Evolutionary conservation across 2,113 vertebrate species (phyloP).

Genomic region (Sinocyclocheilus anophthalmus): DNA sequence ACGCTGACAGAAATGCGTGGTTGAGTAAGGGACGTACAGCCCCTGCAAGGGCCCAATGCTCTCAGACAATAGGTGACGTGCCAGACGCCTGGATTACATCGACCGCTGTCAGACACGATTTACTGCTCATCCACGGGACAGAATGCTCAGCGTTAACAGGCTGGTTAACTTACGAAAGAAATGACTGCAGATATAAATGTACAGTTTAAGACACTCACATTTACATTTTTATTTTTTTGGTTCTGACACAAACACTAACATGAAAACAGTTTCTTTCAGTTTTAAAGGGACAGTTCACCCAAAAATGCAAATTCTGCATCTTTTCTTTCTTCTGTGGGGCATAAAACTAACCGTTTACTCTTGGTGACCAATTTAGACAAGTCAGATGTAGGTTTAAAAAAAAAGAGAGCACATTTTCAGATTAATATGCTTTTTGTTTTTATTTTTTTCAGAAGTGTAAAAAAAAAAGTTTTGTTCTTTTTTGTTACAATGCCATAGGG

Average conservation of each 20-base stretch:
- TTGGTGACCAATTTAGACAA: neutral
- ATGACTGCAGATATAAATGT: neutral
- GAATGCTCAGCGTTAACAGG: neutral
- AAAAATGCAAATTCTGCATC: too few relatives aligned
- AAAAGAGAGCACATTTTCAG: neutral
- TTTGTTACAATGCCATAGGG: constrained; percentile 41
- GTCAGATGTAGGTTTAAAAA: neutral
- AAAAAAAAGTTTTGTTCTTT: constrained; percentile 8
- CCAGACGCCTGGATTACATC: constrained; percentile 45
- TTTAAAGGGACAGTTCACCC: too few relatives aligned
- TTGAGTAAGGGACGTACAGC: neutral
- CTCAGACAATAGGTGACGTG: constrained; percentile 29
- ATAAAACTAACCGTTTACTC: neutral
- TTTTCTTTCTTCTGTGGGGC: too few relatives aligned
- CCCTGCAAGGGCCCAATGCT: neutral
- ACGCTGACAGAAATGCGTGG: neutral
- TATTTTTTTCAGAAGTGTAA: neutral
- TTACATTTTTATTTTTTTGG: too few relatives aligned
- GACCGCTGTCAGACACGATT: constrained; percentile 35
- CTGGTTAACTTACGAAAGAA: neutral
- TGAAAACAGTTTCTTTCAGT: too few relatives aligned
- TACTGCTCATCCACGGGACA: constrained; percentile 29
- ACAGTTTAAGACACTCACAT: neutral
- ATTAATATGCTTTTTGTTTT: neutral
- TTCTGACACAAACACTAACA: too few relatives aligned